A percentile compares a stretch with the other conserved stretches of the same genome.
phyloP scores from a whole-genome alignment of 2,888 invertebrate species.

The Hirudinaria manillensis region DNA sequence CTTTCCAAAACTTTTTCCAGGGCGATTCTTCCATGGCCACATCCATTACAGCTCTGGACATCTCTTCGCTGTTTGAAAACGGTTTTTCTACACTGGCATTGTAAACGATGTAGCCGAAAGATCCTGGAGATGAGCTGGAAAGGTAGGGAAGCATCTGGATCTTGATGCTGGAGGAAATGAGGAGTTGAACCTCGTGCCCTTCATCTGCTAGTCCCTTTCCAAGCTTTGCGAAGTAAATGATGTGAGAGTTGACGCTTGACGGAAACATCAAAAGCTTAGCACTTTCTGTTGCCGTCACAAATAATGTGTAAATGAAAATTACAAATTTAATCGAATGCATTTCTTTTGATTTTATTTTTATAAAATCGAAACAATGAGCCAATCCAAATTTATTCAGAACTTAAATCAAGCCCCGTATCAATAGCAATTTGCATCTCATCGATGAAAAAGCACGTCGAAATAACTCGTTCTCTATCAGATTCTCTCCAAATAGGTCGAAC shows the following conservation, averaged over 20 bases:
- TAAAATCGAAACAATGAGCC: too few relatives aligned
- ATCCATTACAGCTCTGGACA: not conserved
- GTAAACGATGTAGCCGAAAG: conserved; percentile 11
- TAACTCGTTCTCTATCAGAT: too few relatives aligned
- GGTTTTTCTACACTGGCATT: conserved; percentile 12
- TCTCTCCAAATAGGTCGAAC: too few relatives aligned
- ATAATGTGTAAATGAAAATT: too few relatives aligned
- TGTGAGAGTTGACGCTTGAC: conserved; percentile 4
- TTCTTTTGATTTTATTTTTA: too few relatives aligned
- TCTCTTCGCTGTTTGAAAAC: conserved; percentile 1
- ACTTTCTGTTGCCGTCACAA: not conserved
- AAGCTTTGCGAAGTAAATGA: conserved; percentile 1
- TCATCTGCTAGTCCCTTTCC: conserved; percentile 8
- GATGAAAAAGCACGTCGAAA: too few relatives aligned
- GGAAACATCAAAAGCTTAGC: conserved; percentile 20
- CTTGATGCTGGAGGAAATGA: conserved; percentile 4
- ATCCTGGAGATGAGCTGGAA: conserved; percentile 5
- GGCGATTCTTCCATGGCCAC: conserved; percentile 11
- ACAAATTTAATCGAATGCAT: too few relatives aligned
- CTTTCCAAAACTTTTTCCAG: not conserved
- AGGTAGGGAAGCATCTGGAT: not conserved
- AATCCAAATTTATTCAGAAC: too few relatives aligned
- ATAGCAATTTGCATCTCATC: too few relatives aligned
- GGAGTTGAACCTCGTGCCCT: conserved; percentile 9
- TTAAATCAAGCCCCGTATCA: too few relatives aligned